Evolutionary conservation across 2,113 vertebrate genomes (phyloP).

Genomic region (Notothenia rossii): DNA sequence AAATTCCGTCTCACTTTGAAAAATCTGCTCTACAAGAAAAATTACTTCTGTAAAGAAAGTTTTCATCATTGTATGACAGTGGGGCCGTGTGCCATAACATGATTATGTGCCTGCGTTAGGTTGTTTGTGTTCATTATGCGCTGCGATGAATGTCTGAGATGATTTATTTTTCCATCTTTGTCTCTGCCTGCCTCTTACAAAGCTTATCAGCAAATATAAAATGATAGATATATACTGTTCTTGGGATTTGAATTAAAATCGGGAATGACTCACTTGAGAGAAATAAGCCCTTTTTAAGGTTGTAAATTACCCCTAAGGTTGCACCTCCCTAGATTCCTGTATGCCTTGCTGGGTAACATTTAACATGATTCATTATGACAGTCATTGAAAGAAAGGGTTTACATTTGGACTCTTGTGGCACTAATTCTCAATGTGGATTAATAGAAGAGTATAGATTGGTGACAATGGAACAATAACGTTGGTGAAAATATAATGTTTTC

Average conservation of each 20-base stretch:
- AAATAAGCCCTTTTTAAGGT: constrained; percentile 34
- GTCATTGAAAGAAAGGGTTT: constrained; percentile 18
- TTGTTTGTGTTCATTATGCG: constrained; percentile 64
- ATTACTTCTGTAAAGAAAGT: constrained; percentile 63
- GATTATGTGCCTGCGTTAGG: constrained; percentile 35
- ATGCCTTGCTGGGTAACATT: not conserved
- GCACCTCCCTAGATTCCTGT: constrained; percentile 11
- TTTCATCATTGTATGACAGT: constrained; percentile 47
- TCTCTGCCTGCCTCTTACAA: constrained; percentile 22
- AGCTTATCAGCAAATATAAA: constrained; percentile 32
- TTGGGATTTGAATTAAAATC: constrained; percentile 43
- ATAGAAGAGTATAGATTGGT: not conserved
- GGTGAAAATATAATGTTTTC: not conserved
- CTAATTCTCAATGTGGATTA: constrained; percentile 35
- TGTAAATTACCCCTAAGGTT: constrained; percentile 54
- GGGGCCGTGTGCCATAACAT: constrained; percentile 22
- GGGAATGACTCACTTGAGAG: constrained; percentile 23
- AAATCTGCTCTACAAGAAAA: constrained; percentile 54
- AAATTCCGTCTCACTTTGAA: constrained; percentile 49
- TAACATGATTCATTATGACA: constrained; percentile 30
- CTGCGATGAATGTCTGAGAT: constrained; percentile 21
- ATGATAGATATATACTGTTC: constrained; percentile 32
- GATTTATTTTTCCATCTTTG: constrained; percentile 49
- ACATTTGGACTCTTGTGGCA: constrained; percentile 10
- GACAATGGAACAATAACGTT: not conserved